A percentile compares a stretch with the other conserved stretches of the same genome.
Conservation (phyloP, 2,888 invertebrate species). For the Chymomyza caudatula region DNA sequence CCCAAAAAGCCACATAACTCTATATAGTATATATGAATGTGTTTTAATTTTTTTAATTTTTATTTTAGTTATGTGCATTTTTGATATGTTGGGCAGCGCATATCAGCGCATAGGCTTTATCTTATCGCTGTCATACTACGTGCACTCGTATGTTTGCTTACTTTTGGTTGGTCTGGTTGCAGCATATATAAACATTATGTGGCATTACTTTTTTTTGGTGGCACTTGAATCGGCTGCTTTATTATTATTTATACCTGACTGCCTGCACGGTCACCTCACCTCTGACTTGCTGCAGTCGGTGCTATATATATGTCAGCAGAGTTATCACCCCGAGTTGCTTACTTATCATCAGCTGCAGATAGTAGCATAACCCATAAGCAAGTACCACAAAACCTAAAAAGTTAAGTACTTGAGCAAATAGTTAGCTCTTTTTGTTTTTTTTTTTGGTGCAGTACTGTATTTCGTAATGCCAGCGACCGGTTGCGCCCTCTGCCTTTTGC, state of each 20-base stretch:
- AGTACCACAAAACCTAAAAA: background rate
- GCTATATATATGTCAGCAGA: background rate
- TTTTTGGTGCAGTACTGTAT: conserved; percentile 27
- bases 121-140: background rate
- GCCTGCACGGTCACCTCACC: conserved; percentile 30
- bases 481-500: conserved; percentile 10
- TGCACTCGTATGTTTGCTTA: background rate
- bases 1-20: conserved; percentile 13
- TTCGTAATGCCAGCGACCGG: conserved; percentile 46
- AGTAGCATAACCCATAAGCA: background rate
- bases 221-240: background rate
- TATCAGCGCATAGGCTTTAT: background rate
- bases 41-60: background rate
- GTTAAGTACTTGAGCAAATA: background rate
- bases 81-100: background rate
- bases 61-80: background rate
- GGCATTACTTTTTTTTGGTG: conserved; percentile 1
- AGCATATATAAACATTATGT: background rate
- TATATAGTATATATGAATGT: background rate
- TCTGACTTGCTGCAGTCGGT: conserved; percentile 51
- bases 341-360: background rate
- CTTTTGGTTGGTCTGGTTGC: background rate
- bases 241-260: conserved; percentile 1
- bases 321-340: background rate
- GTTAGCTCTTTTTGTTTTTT: background rate